phyloP scores from a whole-genome alignment of 2,888 invertebrate species.

The Cyaniris semiargus region DNA sequence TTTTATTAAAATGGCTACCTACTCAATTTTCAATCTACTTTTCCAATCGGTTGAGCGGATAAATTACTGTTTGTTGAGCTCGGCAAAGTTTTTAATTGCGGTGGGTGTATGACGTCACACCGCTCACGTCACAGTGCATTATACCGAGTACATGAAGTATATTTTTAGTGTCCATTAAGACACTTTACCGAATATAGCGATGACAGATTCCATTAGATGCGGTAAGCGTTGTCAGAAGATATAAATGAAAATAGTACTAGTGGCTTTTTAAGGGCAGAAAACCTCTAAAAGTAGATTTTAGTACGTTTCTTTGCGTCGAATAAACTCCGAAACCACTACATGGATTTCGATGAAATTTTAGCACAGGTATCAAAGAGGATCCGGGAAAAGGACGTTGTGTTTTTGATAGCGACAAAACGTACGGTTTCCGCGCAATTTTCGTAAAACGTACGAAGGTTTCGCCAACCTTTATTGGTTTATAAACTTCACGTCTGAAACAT shows the following conservation, averaged over 20 bases:
- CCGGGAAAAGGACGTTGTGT: no score
- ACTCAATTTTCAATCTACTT: not conserved
- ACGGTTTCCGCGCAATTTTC: no score
- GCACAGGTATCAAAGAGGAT: no score
- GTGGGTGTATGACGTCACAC: slow-evolving; percentile 42
- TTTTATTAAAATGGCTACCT: not conserved
- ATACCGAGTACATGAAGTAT: not conserved
- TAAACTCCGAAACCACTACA: not conserved
- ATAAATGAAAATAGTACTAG: not conserved
- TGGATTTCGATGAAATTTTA: not conserved
- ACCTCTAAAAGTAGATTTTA: not conserved
- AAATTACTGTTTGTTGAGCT: not conserved
- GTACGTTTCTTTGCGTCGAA: no score
- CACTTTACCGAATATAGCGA: slow-evolving; percentile 9
- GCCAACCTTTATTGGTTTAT: no score
- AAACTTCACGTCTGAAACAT: no score
- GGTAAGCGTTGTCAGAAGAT: not conserved
- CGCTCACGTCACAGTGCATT: slow-evolving; percentile 40
- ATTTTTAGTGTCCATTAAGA: slow-evolving; percentile 6
- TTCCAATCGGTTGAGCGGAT: not conserved
- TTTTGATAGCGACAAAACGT: no score
- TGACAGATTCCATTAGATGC: not conserved
- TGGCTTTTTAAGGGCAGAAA: not conserved
- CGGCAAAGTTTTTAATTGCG: not conserved
- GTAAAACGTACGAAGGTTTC: no score